A percentile compares a stretch with the other conserved stretches of the same genome.
Conservation (phyloP, 2,888 invertebrate genomes). For the Tridacna gigas region DNA sequence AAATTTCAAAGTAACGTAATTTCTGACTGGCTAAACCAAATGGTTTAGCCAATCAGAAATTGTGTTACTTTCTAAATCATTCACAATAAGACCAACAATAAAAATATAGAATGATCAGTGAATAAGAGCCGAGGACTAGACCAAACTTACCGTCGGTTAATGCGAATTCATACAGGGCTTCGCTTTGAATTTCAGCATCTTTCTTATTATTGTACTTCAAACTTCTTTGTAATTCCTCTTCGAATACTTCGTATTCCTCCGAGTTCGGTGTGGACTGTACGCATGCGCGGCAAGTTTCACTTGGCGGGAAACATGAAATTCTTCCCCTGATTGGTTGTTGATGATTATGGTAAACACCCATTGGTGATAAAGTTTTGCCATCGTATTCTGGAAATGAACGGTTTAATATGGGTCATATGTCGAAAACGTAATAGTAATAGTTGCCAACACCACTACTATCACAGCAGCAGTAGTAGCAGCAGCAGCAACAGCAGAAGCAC, state of each 20-base stretch:
- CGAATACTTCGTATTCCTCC: slow-evolving; percentile 24
- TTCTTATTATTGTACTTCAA: slow-evolving; percentile 11
- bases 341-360: slow-evolving; percentile 9
- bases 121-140: too few species aligned
- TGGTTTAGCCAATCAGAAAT: too few species aligned
- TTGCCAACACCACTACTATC: too few species aligned
- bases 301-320: slow-evolving; percentile 37
- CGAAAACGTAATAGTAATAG: too few species aligned
- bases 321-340: slow-evolving; percentile 9
- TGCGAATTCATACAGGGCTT: neutral
- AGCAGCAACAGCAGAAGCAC: too few species aligned
- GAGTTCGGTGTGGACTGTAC: slow-evolving; percentile 9
- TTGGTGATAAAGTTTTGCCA: slow-evolving; percentile 33
- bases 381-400: slow-evolving; percentile 40
- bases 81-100: too few species aligned
- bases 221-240: slow-evolving; percentile 32
- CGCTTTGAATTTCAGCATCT: neutral
- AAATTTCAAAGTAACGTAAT: too few species aligned
- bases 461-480: too few species aligned
- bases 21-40: too few species aligned
- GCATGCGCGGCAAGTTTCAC: slow-evolving; percentile 39
- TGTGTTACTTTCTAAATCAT: too few species aligned
- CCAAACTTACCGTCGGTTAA: slow-evolving; percentile 3
- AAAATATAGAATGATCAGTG: too few species aligned
- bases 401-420: neutral